Percentiles rank a stretch among this genome's conserved stretches.
phyloP scores from a whole-genome alignment of 1,140 invertebrate species.

The Gonatopus flavifemur region DNA sequence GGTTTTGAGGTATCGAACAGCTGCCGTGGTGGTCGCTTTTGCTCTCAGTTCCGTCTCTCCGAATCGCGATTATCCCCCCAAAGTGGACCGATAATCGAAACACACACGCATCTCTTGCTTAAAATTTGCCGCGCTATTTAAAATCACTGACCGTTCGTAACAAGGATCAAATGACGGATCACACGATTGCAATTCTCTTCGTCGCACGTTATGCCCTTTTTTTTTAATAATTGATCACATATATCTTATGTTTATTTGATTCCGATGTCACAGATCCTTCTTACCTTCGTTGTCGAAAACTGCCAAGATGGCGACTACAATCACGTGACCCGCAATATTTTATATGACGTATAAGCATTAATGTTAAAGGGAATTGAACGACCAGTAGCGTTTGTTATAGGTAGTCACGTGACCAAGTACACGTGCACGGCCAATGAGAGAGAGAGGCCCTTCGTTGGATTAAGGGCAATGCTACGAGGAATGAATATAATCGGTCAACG shows the following conservation, averaged over 20 bases:
- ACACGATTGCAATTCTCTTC: constrained; percentile 31
- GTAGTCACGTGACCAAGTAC: constrained; percentile 31
- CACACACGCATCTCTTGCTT: constrained; percentile 25
- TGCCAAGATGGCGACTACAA: constrained; percentile 47
- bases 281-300: constrained; percentile 47
- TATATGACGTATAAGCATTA: constrained; percentile 37
- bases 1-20: constrained; percentile 38
- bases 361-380: constrained; percentile 35
- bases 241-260: constrained; percentile 49
- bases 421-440: constrained; percentile 34
- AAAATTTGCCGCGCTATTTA: constrained; percentile 43
- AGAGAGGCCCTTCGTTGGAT: constrained; percentile 25
- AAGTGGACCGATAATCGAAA: constrained; percentile 32
- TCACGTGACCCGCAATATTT: constrained; percentile 48
- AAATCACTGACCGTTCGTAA: constrained; percentile 41
- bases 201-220: constrained; percentile 25
- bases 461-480: constrained; percentile 34
- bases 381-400: constrained; percentile 27
- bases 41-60: constrained; percentile 1
- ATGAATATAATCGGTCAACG: too few relatives aligned
- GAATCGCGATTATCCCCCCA: constrained; percentile 31
- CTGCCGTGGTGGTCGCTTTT: constrained; percentile 38
- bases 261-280: constrained; percentile 50
- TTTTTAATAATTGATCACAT: constrained; percentile 38
- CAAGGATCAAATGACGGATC: constrained; percentile 35